A percentile compares a stretch with the other conserved stretches of the same genome.
phyloP scores from a whole-genome alignment of 2,888 invertebrate species.

The Netelia virgata region DNA sequence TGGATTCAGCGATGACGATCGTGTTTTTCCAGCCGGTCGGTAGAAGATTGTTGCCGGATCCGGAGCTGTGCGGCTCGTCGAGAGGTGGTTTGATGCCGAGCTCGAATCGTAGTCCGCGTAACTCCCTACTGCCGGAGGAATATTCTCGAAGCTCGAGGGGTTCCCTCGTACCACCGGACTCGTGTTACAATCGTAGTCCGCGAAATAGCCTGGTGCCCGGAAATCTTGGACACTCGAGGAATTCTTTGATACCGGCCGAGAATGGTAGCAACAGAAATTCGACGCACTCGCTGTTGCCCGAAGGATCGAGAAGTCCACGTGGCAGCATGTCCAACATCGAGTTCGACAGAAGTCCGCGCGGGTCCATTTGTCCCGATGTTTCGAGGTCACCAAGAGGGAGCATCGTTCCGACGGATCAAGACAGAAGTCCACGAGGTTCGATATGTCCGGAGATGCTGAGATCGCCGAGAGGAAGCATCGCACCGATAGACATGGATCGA shows the following conservation, averaged over 20 bases:
- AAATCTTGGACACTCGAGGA: constrained; percentile 70
- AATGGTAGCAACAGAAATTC: constrained; percentile 82
- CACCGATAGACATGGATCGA: constrained; percentile 82
- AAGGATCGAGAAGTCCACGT: constrained; percentile 86
- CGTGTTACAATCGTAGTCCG: constrained; percentile 85
- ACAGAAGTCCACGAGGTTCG: constrained; percentile 88
- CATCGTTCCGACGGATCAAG: constrained; percentile 86
- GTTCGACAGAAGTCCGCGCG: constrained; percentile 87
- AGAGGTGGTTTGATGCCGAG: constrained; percentile 87
- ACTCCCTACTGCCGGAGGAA: constrained; percentile 88
- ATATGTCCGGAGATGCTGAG: constrained; percentile 87
- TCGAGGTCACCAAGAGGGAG: constrained; percentile 86
- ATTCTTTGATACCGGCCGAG: constrained; percentile 77
- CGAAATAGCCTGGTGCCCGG: constrained; percentile 87
- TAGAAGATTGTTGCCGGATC: constrained; percentile 88
- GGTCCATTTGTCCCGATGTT: constrained; percentile 87
- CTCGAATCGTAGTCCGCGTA: constrained; percentile 86
- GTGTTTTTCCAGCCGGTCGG: constrained; percentile 73
- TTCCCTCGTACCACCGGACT: constrained; percentile 87
- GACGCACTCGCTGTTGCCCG: constrained; percentile 87
- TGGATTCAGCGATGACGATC: neutral
- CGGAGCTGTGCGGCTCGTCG: constrained; percentile 87
- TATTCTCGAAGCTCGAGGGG: constrained; percentile 87
- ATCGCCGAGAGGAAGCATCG: constrained; percentile 85
- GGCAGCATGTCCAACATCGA: constrained; percentile 87